Percentiles rank a stretch among this genome's conserved stretches.
Evolutionary conservation across 2,113 vertebrate genomes (phyloP).

Genomic region (Clupea harengus): DNA sequence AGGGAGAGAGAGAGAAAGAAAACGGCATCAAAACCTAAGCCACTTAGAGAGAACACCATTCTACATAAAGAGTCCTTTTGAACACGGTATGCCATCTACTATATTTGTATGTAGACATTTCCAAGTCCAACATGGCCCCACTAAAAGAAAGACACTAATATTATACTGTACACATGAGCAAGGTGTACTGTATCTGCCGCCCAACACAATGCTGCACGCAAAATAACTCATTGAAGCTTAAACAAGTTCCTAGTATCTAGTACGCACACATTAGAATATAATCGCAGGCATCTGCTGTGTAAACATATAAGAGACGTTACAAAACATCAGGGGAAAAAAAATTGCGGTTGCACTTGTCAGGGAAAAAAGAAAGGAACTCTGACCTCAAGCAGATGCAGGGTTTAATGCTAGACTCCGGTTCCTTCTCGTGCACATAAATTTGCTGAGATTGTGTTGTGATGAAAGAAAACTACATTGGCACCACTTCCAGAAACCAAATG

Average conservation of each 20-base stretch:
- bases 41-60: conserved; percentile 30
- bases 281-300: neutral
- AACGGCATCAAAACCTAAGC: conserved; percentile 38
- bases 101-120: neutral
- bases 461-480: neutral
- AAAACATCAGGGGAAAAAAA: neutral
- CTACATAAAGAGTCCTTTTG: neutral
- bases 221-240: neutral
- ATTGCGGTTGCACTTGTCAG: neutral
- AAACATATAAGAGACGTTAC: neutral
- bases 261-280: neutral
- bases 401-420: conserved; percentile 9
- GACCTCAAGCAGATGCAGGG: conserved; percentile 3
- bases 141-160: neutral
- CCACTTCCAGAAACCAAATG: neutral
- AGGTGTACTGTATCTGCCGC: neutral
- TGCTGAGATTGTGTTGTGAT: neutral
- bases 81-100: neutral
- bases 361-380: neutral
- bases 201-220: neutral
- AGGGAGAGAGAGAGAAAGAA: neutral
- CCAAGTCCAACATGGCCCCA: neutral
- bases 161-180: neutral
- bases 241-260: neutral
- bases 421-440: neutral